Base-by-base conservation (phyloP, 2,888 invertebrate genomes). In the Scaptomyza caliginosa region DNA sequence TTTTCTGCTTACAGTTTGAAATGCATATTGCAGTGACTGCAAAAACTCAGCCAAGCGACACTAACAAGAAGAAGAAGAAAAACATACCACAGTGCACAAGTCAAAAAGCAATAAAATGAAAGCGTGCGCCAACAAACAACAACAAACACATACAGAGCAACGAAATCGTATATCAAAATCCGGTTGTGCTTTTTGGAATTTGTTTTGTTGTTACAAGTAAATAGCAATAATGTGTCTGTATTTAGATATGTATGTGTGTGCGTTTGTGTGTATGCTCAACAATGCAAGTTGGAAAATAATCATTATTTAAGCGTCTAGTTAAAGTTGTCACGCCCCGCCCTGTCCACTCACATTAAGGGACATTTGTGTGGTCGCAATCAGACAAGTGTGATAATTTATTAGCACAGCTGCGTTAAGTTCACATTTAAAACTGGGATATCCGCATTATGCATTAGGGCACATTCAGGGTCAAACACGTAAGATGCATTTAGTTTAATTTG, bases 151-250 rank as follows among this genome's bases (percentile, higher is more conserved):
- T 63, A 52, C 55, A 60, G 36, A 28, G 49, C 45, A 67, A 73
- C 64, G 64, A 73, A 73, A 73, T 67, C 75, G 64, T 62, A 74
- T 59, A 67, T 62, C 70, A 45, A 75, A 78, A 78, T 78, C 78
- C 78, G 78, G 78, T 77, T 78, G 73, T 30, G 62, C 64, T 64
- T 73, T 73, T 75, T 69, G 51, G 51, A 64, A 55, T 64, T 64
- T 67, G 55, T 57, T 49, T 67, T 64, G 49, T 59, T 46, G 45
- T 63, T 63, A 56, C 58, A 55, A 52, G 74, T 48, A 57, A 57
- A 67, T 66, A 39, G 64, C 49, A 62, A 58, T 65, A 55, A 73
- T 38, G 59, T 59, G 16, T 57, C 13, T 49, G 45, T 38, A 67
- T 45, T 59, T 67, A 67, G 36, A 49, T 57, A 40, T 42, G 30